phyloP scores from a whole-genome alignment of 2,888 invertebrate species.

The Machimus rusticus region DNA sequence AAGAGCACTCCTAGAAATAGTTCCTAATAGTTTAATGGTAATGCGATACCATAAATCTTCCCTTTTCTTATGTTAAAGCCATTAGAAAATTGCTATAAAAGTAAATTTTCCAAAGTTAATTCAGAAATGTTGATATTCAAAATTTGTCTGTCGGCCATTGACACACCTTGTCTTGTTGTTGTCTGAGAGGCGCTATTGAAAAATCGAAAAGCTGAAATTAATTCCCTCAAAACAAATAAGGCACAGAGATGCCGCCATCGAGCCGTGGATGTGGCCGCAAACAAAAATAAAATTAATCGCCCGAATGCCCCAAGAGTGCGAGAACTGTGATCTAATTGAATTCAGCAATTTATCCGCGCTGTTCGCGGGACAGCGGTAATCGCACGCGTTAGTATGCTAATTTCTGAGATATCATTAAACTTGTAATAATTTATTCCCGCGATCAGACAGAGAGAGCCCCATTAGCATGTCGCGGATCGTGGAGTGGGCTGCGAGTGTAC shows the following conservation, averaged over 20 bases:
- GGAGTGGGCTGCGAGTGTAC: not conserved
- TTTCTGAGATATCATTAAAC: conserved; percentile 19
- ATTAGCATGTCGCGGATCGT: not conserved
- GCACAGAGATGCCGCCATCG: not conserved
- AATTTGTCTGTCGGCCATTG: not conserved
- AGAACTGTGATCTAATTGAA: conserved; percentile 28
- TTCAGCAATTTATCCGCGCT: not conserved
- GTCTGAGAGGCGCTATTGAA: not conserved
- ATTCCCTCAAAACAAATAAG: not conserved
- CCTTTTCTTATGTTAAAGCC: not conserved
- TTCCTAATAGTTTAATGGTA: no score
- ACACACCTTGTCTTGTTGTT: not conserved
- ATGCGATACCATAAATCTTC: not conserved
- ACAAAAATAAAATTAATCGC: conserved; percentile 19
- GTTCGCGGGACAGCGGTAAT: not conserved
- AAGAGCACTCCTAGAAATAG: not conserved
- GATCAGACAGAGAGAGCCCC: not conserved
- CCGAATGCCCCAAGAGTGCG: conserved; percentile 10
- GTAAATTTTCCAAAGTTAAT: not conserved
- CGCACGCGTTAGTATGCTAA: conserved; percentile 35
- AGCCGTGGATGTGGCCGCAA: not conserved
- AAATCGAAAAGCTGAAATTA: not conserved
- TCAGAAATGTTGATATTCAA: not conserved
- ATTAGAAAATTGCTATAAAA: not conserved
- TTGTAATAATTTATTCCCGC: not conserved